Evolutionary conservation across 2,113 vertebrate species (phyloP).

Genomic region (Siphamia tubifer): DNA sequence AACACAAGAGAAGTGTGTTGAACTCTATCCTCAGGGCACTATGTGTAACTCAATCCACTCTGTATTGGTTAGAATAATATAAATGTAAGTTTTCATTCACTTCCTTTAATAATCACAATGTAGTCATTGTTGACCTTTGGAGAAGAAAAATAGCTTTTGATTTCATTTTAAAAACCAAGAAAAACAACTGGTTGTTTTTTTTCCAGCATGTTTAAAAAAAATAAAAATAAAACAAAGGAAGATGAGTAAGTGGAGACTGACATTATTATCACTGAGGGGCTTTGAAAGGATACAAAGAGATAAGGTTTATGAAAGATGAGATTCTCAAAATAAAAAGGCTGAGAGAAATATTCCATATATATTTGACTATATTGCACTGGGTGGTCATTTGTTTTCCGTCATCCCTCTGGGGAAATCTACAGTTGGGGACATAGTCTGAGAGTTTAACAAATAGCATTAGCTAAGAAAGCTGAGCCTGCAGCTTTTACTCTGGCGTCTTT

Average conservation of each 20-base stretch:
- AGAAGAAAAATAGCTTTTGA: not conserved
- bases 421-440: slow-evolving; percentile 30
- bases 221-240: not conserved
- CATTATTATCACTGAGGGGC: not conserved
- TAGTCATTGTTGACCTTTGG: not conserved
- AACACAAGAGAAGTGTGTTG: no score
- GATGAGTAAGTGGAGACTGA: not conserved
- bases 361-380: slow-evolving; percentile 5
- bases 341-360: not conserved
- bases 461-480: slow-evolving; percentile 66
- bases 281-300: no score
- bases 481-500: slow-evolving; percentile 41
- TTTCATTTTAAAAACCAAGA: not conserved
- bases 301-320: not conserved
- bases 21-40: no score
- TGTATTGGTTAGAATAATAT: not conserved
- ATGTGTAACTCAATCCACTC: no score
- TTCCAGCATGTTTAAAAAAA: slow-evolving; percentile 25
- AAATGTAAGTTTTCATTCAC: not conserved
- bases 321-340: not conserved
- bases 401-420: slow-evolving; percentile 60
- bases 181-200: not conserved
- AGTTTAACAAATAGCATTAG: slow-evolving; percentile 64
- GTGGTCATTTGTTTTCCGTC: slow-evolving; percentile 41
- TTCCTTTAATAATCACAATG: slow-evolving; percentile 5